phyloP scores from a whole-genome alignment of 1,140 invertebrate species.

The Anastatus disparis region DNA sequence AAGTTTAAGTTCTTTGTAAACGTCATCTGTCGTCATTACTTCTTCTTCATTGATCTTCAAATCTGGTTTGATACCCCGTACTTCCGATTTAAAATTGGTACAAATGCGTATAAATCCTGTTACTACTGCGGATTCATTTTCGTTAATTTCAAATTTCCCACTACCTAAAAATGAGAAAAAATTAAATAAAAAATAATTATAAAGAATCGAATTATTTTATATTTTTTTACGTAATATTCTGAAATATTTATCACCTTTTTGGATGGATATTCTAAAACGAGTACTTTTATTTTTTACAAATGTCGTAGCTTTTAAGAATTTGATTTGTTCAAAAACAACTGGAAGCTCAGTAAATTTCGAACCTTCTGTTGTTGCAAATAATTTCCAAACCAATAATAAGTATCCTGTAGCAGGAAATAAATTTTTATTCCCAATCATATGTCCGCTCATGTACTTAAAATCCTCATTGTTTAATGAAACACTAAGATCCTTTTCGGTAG shows the following conservation, averaged over 20 bases:
- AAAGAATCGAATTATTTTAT: too few relatives aligned
- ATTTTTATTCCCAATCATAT: constrained; percentile 86
- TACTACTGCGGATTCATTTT: constrained; percentile 81
- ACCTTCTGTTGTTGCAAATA: constrained; percentile 80
- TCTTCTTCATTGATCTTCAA: constrained; percentile 46
- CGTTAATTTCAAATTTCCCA: constrained; percentile 72
- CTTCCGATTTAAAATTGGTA: constrained; percentile 56
- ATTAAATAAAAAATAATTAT: too few relatives aligned
- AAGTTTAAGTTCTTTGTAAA: constrained; percentile 92
- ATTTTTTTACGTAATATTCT: too few relatives aligned
- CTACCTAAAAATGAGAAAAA: constrained; percentile 67
- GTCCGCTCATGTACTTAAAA: constrained; percentile 81
- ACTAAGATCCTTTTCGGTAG: constrained; percentile 70
- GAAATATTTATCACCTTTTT: constrained; percentile 81
- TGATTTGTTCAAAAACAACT: constrained; percentile 86
- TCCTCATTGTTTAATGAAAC: constrained; percentile 75
- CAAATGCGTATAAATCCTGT: constrained; percentile 74
- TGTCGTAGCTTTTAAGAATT: constrained; percentile 83
- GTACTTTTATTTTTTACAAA: constrained; percentile 75
- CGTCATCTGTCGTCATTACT: constrained; percentile 74
- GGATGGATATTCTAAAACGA: constrained; percentile 81
- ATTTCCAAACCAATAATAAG: too few relatives aligned
- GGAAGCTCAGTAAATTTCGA: constrained; percentile 76
- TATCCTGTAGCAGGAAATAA: constrained; percentile 90
- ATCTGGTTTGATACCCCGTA: constrained; percentile 39